Evolutionary conservation across 2,888 invertebrate species (phyloP).

Genomic region (Calliphora vomitoria): DNA sequence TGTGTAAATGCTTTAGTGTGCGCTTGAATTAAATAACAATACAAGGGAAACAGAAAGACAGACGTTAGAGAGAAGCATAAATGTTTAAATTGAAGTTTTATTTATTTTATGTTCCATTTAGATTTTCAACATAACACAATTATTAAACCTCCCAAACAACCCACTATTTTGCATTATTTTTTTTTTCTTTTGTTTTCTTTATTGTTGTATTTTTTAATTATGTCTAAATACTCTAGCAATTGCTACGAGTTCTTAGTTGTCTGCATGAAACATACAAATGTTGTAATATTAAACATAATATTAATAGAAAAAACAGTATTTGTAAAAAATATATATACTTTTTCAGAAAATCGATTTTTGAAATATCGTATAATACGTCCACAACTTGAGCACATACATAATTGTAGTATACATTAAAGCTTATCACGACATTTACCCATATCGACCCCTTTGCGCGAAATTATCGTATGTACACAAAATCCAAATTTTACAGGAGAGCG

Average conservation of each 20-base stretch:
- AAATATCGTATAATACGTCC: no score
- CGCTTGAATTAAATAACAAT: background rate
- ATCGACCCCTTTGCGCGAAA: no score
- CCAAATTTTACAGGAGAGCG: no score
- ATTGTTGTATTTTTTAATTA: constrained; percentile 44
- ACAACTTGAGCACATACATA: no score
- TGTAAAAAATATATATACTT: no score
- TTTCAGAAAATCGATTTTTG: no score
- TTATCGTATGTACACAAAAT: no score
- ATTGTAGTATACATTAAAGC: no score
- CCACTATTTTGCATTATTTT: background rate
- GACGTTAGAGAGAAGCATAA: background rate
- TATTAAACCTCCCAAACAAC: constrained; percentile 29
- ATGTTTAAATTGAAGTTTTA: background rate
- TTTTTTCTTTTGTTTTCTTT: background rate
- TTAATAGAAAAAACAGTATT: no score
- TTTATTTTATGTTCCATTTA: background rate
- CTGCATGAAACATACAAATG: background rate
- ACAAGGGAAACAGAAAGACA: background rate
- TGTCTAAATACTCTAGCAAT: constrained; percentile 20
- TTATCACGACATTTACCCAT: no score
- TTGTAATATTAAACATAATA: no score
- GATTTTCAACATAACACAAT: constrained; percentile 31
- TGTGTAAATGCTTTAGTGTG: background rate
- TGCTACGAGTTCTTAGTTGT: constrained; percentile 46